Base-by-base conservation (phyloP, 1,140 invertebrate species). In the Xylocopa sonorina region DNA sequence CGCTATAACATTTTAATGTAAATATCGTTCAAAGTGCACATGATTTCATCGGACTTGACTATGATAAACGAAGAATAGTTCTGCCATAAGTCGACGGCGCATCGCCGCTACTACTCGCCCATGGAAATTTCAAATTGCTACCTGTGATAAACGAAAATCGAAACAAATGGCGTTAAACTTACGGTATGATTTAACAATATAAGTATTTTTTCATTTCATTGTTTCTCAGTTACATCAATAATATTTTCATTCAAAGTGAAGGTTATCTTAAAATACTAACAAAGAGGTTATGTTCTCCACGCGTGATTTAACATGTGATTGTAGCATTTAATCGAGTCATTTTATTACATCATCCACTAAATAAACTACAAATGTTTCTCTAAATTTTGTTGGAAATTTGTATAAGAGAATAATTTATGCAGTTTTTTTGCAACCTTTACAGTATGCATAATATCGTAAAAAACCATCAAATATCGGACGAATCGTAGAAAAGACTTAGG, bases 81-180 rank as follows among this genome's bases (percentile, higher is more conserved):
- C 46, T 3, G 9, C 18, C 16, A 14, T 18, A 32, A 6, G 18
- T 53, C 58, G 48, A 80, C 69, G 74, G 71, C 62, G 60, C 67
- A 57, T 38, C 32, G 58, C 62, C 32, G 38, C 18, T 24, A 51
- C 18, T 24, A 51, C 43, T 38, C 38, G 43, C 43, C 32, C 16
- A 18, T 71, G 12, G 29, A 41, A 24, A 51, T 34, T 67, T 29
- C 3, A 46, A 27, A 72, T 51, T 43, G 21, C 34, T 48, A 18
- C 48, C 57, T 12, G 1, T 29, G 18, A 2, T 46, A 67, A 2
- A 24, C 4, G 0, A 24, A 18, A 51, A 69, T 71, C 7, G 0
- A 27, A 34, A 27, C 21, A 71, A 85, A 86, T 86, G 84, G 83
- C 83, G 0, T 21, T 72, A 10, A 24, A 85, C 18, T 82, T 86